Evolutionary conservation across 1,140 invertebrate genomes (phyloP), one percentile per base, ranked within the genome.

Genomic region (Zaprionus lachaisei): DNA sequence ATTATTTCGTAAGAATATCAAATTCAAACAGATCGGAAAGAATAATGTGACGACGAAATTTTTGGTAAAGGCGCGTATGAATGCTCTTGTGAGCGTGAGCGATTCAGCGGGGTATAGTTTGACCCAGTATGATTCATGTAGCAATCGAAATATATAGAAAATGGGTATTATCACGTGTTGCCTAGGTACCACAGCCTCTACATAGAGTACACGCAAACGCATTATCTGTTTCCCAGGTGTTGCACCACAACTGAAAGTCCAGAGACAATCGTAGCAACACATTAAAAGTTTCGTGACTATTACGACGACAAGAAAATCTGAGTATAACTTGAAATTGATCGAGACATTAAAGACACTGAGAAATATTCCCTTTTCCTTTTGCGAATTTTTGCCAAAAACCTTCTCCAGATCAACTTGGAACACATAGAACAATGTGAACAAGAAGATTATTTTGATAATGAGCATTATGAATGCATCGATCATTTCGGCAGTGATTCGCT

Each of bases 211-310:
- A 65, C 95, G 94, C 11, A 98, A 92, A 2, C 96, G 95, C 93
- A 98, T 95, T 28, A 97, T 82, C 31, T 94, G 94, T 93, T 98
- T 98, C 4, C 97, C 97, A 1, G 97, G 97, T 31, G 97, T 98
- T 7, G 97, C 96, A 26, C 97, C 97, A 22, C 96, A 95, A 2
- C 95, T 92, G 11, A 94, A 92, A 0, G 94, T 95, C 79, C 70
- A 84, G 0, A 85, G 14, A 11, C 70, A 71, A 57, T 91, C 83
- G 51, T 90, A 83, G 5, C 70, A 37, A 31, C 80, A 85, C 17
- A 77, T 72, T 12, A 77, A 9, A 1, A 91, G 7, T 55, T 82
- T 87, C 2, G 66, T 80, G 4, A 82, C 2, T 14, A 86, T 61
- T 26, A 81, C 65, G 24, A 81, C 22, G 2, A 58, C 15, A 11